These are phyloP conservation scores for Drosophila pruinosa DNA, from an alignment of 1,140 invertebrate species.

Conservation along the genomic window DNA sequence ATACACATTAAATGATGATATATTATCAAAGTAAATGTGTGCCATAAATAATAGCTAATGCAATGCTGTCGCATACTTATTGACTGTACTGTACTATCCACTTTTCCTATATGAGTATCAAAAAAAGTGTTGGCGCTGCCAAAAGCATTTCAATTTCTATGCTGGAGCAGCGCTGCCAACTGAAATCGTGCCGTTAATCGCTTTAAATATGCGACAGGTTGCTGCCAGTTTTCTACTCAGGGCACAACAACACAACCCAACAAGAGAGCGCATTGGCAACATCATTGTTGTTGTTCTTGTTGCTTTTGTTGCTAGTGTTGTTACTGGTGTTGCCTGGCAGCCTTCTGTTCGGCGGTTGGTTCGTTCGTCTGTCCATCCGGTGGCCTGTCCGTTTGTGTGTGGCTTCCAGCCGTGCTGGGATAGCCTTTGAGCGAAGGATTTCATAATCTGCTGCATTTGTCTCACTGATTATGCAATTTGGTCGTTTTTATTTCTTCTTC, in stretches of 20 bases:
- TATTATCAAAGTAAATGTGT: too few species aligned
- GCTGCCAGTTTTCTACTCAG: slow-evolving; percentile 60
- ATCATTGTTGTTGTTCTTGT: slow-evolving; percentile 21
- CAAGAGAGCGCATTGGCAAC: slow-evolving; percentile 6
- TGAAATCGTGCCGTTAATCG: slow-evolving; percentile 77
- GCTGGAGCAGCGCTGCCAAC: slow-evolving; percentile 46
- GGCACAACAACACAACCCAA: slow-evolving; percentile 18
- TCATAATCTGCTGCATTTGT: slow-evolving; percentile 76
- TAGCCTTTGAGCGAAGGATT: slow-evolving; percentile 71
- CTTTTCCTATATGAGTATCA: not conserved
- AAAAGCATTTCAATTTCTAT: slow-evolving; percentile 77
- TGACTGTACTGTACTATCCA: not conserved
- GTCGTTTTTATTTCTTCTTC: slow-evolving; percentile 28
- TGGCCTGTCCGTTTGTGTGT: slow-evolving; percentile 2
- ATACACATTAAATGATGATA: too few species aligned
- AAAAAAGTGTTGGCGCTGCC: slow-evolving; percentile 66
- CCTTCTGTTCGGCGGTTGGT: slow-evolving; percentile 3
- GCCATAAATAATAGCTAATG: too few species aligned
- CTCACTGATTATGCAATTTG: slow-evolving; percentile 75
- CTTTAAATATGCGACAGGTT: slow-evolving; percentile 80
- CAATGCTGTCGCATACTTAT: not conserved
- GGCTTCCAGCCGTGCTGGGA: slow-evolving; percentile 41
- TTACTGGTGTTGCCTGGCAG: slow-evolving; percentile 35
- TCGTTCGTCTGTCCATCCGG: not conserved
- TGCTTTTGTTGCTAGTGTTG: slow-evolving; percentile 36